Conservation (phyloP, 2,113 vertebrate species). For the Pholis gunnellus region DNA sequence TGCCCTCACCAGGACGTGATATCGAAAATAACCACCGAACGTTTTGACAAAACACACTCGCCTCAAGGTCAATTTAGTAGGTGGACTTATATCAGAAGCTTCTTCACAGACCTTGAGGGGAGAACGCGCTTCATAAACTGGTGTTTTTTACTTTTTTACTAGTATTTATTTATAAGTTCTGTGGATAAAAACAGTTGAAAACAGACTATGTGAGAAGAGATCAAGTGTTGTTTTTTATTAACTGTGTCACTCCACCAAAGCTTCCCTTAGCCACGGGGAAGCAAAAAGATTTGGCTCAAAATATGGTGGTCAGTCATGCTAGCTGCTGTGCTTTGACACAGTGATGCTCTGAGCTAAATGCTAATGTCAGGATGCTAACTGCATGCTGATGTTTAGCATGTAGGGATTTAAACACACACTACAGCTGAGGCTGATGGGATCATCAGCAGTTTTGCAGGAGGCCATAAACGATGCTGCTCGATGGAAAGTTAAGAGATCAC, state of each 20-base stretch:
- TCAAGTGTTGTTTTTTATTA: not conserved
- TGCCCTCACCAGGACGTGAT: not conserved
- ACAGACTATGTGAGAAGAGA: not conserved
- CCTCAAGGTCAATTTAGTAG: not conserved
- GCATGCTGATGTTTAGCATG: too few relatives aligned
- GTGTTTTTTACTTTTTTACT: not conserved
- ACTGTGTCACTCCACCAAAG: too few relatives aligned
- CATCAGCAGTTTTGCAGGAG: not conserved
- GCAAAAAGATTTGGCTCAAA: too few relatives aligned
- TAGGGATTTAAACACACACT: not conserved
- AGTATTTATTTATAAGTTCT: not conserved
- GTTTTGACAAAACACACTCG: not conserved
- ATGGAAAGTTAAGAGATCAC: not conserved
- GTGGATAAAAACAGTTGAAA: too few relatives aligned
- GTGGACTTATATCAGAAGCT: not conserved
- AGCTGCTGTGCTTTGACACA: not conserved
- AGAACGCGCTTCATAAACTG: not conserved
- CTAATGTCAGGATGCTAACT: too few relatives aligned
- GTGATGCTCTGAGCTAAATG: too few relatives aligned
- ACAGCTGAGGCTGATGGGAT: not conserved
- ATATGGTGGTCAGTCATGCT: not conserved
- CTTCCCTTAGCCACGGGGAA: too few relatives aligned
- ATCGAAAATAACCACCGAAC: not conserved
- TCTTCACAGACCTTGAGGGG: not conserved
- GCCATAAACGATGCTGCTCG: not conserved